Evolutionary conservation across 2,113 vertebrate genomes (phyloP).

Genomic region (Haplochromis burtoni): DNA sequence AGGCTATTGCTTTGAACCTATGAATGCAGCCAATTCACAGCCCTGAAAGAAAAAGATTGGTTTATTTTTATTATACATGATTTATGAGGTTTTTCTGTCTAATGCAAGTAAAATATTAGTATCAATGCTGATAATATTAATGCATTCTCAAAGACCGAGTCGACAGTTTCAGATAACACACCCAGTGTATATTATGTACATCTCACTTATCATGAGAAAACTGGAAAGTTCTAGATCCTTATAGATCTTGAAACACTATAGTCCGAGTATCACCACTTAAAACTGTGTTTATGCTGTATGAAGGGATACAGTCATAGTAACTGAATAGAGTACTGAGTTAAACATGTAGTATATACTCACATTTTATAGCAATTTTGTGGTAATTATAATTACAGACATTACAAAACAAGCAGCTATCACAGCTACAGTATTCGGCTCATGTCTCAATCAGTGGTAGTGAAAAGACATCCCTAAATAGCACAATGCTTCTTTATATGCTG

Average conservation of each 20-base stretch:
- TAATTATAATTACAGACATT: neutral
- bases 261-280: neutral
- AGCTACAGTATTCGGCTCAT: constrained; percentile 41
- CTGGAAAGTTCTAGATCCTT: neutral
- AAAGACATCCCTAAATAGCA: constrained; percentile 69
- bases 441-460: constrained; percentile 64
- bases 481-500: constrained; percentile 64
- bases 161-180: neutral
- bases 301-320: neutral
- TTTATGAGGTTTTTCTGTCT: neutral
- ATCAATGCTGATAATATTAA: neutral
- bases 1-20: neutral
- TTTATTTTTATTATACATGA: neutral
- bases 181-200: neutral
- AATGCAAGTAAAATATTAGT: constrained; percentile 6
- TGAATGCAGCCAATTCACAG: neutral
- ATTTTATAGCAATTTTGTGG: neutral
- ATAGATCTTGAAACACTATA: neutral
- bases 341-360: neutral
- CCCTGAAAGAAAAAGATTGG: neutral
- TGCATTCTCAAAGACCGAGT: neutral
- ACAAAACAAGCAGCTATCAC: neutral
- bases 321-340: too few species aligned
- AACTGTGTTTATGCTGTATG: neutral
- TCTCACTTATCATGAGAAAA: neutral